Evolutionary conservation across 2,113 vertebrate species (phyloP), one percentile per base, ranked within the genome.

Genomic region (Chlamydotis undulata): DNA sequence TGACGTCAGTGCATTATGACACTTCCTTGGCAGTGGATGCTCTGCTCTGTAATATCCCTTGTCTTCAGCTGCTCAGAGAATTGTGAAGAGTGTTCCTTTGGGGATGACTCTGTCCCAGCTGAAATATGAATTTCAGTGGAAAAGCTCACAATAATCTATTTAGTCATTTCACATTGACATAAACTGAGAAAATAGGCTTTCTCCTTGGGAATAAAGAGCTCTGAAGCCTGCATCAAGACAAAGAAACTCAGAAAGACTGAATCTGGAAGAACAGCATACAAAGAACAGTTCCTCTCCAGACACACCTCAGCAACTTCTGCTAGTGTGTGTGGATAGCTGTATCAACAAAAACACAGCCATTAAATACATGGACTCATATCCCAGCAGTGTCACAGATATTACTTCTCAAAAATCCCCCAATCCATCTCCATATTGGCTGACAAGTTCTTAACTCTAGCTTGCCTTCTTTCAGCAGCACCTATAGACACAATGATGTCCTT

Each of bases 141-240:
- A 94, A 92, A 84, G 49, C 55, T 74, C 80, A 76, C 33, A 86
- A 78, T 87, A 89, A 90, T 75, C 88, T 81, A 52, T 76, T 94
- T 24, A 57, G 76, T 43, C 49, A 79, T 53, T 89, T 71, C 87
- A 53, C 53, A 73, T 64, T 81, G 43, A 89, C 31, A 71, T 56
- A 87, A 94, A 75, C 45, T 37, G 49, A 28, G 80, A 25, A 87
- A 93, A 87, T 7, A 7, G 17, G 89, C 49, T 43, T 88, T 28
- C n/a, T 90, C 64, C 26, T 49, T 60, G 65, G 60, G 76, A 75
- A 83, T 82, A 75, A 77, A 78, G 28, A 74, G 22, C 37, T 69
- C 15, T 67, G 82, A 65, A 0, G 7, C 35, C 53, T 64, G 31
- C 57, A 49, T 18, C 19, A 57, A 60, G 35, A 56, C n/a, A 77